phyloP scores from a whole-genome alignment of 2,113 vertebrate species.

The Tonatia bakeri region DNA sequence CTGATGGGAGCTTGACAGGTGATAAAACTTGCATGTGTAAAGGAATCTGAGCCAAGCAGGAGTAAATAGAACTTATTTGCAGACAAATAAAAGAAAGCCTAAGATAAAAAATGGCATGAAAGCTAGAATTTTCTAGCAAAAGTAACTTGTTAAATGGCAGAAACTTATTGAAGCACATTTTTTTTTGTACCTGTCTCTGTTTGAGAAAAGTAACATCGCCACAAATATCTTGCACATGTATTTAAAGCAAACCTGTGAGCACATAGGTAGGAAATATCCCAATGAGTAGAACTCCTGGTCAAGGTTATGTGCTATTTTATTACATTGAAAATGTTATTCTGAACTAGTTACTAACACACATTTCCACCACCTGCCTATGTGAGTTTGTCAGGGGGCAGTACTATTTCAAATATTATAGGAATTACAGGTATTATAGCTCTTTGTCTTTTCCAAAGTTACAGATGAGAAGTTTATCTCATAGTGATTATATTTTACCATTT shows the following conservation, averaged over 20 bases:
- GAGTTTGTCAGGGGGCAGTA: not conserved
- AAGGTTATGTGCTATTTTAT: not conserved
- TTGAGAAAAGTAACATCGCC: not conserved
- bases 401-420: not conserved
- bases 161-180: not conserved
- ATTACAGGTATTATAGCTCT: not conserved
- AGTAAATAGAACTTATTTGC: not conserved
- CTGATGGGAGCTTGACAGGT: not conserved
- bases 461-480: not conserved
- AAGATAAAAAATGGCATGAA: not conserved
- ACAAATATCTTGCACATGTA: not conserved
- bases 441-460: not conserved
- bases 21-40: not conserved
- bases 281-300: not conserved
- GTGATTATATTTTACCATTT: not conserved
- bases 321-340: not conserved
- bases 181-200: not conserved
- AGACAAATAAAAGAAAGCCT: not conserved
- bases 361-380: not conserved
- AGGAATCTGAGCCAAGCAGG: not conserved
- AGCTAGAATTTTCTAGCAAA: not conserved
- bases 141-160: not conserved
- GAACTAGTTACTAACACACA: not conserved
- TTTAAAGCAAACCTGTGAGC: not conserved
- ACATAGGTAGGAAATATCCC: not conserved